Evolutionary conservation across 2,113 vertebrate genomes (phyloP), one percentile per base, ranked within the genome.

Genomic region (Oncorhynchus gorbuscha): DNA sequence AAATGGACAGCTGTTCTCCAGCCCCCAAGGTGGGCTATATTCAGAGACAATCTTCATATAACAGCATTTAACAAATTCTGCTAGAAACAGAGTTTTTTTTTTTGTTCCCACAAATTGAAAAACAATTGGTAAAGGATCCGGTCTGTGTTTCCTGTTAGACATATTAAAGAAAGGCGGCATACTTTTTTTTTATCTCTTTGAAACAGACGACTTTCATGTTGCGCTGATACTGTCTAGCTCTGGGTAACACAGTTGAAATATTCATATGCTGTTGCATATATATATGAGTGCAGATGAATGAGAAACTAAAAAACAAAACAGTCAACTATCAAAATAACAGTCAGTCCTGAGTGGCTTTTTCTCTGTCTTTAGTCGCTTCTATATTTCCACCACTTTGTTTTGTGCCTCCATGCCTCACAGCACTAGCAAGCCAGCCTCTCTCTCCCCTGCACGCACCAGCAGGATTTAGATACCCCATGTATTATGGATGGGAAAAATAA

Each of bases 401-500:
- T 85, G 79, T 89, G 87, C 76, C 68, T 87, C 84, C 89, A 83
- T 86, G 86, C 85, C 82, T 87, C 84, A 84, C 78, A 82, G 87
- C 83, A 91, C 89, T 88, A 89, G 81, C 76, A 81, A 88, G 77
- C 86, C 76, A 80, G 61, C n/a, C 24, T 72, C 49, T 72, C 55
- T 78, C 70, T 78, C 84, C 87, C 83, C 77, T 86, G 89, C 90
- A 88, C 83, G 88, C 86, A 77, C 79, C 85, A 85, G 88, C 83
- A 89, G 86, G 90, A 92, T 90, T 91, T 87, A 84, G 85, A 91
- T 83, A 83, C 83, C 51, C 86, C 83, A 90, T 92, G 87, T 90
- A 89, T 92, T 91, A 92, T 91, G 86, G 87, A 92, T 92, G 83
- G 88, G 82, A 73, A 84, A 88, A 86, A 87, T 90, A 92, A 92